Evolutionary conservation across 2,797 vertebrate genomes (phyloP).

Genomic region (Chelmon rostratus): DNA sequence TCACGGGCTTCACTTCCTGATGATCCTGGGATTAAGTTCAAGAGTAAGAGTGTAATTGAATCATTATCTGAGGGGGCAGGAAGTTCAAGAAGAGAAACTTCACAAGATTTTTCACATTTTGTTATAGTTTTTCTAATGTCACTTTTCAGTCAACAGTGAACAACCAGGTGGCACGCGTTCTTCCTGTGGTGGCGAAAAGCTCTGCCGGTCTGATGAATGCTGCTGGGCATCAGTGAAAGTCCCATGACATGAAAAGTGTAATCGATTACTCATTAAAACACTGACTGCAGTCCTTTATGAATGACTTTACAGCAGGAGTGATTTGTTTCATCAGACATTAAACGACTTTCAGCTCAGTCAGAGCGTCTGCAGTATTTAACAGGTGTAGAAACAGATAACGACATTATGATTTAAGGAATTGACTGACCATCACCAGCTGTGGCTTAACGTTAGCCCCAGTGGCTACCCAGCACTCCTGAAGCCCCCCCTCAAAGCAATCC

Average conservation of each 20-base stretch:
- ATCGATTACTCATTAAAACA: not conserved
- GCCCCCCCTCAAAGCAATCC: too few relatives aligned
- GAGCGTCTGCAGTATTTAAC: too few relatives aligned
- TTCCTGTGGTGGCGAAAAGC: not conserved
- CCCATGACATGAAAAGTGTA: not conserved
- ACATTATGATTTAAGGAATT: too few relatives aligned
- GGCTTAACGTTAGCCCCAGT: too few relatives aligned
- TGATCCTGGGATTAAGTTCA: conserved; percentile 34
- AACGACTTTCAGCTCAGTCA: too few relatives aligned
- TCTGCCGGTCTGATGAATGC: too few relatives aligned
- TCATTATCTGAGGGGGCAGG: conserved; percentile 15
- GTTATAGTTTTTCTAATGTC: not conserved
- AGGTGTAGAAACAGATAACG: too few relatives aligned
- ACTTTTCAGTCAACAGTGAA: not conserved
- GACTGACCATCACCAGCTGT: too few relatives aligned
- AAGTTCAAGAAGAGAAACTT: conserved; percentile 23
- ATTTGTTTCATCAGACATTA: too few relatives aligned
- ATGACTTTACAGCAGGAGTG: too few relatives aligned
- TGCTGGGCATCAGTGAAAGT: not conserved
- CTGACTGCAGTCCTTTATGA: not conserved
- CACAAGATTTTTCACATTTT: not conserved
- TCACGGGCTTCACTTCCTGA: conserved; percentile 9
- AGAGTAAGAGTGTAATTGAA: conserved; percentile 26
- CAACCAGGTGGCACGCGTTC: not conserved
- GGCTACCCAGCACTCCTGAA: too few relatives aligned